A percentile compares a stretch with the other conserved stretches of the same genome.
Conservation (phyloP, 1,140 invertebrate genomes). For the Neodiprion virginianus region DNA sequence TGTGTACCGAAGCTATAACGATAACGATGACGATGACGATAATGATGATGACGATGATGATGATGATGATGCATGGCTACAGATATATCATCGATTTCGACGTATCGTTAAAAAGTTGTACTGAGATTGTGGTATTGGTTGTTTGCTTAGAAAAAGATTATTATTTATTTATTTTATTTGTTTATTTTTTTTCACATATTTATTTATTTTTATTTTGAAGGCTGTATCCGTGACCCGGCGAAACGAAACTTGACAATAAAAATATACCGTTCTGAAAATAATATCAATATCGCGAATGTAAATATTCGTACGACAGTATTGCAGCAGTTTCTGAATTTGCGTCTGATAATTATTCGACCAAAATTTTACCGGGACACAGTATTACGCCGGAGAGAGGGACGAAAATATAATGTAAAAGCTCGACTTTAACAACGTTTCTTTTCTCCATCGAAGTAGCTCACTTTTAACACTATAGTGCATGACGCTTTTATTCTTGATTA, state of each 20-base stretch:
- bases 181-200: conserved; percentile 35
- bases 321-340: not conserved
- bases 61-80: no score
- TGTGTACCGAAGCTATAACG: conserved; percentile 29
- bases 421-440: conserved; percentile 56
- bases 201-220: conserved; percentile 28
- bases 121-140: conserved; percentile 62
- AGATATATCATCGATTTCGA: conserved; percentile 50
- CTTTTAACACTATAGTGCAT: conserved; percentile 63
- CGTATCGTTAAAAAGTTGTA: conserved; percentile 56
- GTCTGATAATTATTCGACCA: conserved; percentile 1
- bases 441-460: conserved; percentile 60
- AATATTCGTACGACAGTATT: not conserved
- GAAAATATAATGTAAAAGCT: conserved; percentile 62
- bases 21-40: no score
- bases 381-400: conserved; percentile 27
- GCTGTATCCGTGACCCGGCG: not conserved
- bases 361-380: conserved; percentile 19
- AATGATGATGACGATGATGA: no score
- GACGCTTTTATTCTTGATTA: conserved; percentile 46
- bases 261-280: no score
- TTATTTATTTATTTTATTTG: conserved; percentile 39
- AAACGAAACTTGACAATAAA: not conserved
- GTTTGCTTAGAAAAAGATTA: conserved; percentile 49
- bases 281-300: not conserved